phyloP scores from a whole-genome alignment of 2,797 vertebrate species.

The Spatula versicolor region DNA sequence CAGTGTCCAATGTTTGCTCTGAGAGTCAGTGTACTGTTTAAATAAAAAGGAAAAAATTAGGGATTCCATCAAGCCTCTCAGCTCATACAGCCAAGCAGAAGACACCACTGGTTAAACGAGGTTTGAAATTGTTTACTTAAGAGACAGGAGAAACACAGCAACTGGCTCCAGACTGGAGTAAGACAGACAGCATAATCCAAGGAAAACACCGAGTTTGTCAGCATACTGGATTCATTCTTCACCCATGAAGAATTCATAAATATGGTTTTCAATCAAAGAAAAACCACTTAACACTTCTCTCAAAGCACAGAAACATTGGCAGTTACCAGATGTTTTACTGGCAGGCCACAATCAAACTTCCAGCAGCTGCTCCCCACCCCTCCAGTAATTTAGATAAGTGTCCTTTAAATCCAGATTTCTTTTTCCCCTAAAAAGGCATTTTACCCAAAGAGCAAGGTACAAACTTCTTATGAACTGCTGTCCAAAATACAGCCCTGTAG shows the following conservation, averaged over 20 bases:
- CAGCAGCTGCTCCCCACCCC: neutral
- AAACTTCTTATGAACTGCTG: neutral
- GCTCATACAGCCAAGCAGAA: neutral
- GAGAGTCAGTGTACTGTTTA: neutral
- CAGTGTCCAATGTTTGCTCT: neutral
- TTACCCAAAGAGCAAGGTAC: neutral
- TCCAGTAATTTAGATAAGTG: neutral
- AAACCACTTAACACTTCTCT: neutral
- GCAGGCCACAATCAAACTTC: neutral
- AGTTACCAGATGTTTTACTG: neutral
- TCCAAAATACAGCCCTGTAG: neutral
- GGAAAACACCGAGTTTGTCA: slow-evolving; percentile 1
- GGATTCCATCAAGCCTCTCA: neutral
- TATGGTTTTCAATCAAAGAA: neutral
- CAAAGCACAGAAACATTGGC: neutral
- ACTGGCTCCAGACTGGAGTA: neutral
- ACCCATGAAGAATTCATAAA: neutral
- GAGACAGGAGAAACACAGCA: neutral
- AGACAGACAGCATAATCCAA: neutral
- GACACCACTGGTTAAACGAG: neutral
- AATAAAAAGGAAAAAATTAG: neutral
- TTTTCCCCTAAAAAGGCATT: neutral
- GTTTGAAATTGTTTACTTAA: slow-evolving; percentile 14
- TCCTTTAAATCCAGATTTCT: neutral
- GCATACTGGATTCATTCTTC: slow-evolving; percentile 2